Conservation (phyloP, 2,797 vertebrate genomes). For the Anomalospiza imberbis region DNA sequence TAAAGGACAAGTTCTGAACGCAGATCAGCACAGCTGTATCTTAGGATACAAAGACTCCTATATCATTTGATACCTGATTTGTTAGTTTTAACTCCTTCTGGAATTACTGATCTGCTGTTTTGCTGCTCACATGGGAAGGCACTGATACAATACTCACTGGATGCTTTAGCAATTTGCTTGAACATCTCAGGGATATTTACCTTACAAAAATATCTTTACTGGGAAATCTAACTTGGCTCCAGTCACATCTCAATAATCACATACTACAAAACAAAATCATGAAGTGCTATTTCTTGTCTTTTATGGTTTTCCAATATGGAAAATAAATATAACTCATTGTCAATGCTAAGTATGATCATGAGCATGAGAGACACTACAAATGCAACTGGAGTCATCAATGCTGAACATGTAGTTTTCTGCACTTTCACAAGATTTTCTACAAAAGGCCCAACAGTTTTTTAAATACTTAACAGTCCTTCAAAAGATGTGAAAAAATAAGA, state of each 20-base stretch:
- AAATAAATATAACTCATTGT: background rate
- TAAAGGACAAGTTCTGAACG: background rate
- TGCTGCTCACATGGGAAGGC: background rate
- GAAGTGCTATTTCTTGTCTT: background rate
- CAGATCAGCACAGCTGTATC: background rate
- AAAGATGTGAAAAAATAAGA: background rate
- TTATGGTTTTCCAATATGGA: background rate
- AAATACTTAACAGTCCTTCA: background rate
- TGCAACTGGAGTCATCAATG: background rate
- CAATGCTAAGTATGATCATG: background rate
- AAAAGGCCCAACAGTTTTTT: background rate
- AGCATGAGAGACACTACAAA: background rate
- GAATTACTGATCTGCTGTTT: background rate
- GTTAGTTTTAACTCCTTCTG: background rate
- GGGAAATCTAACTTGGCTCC: background rate
- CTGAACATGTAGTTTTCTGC: background rate
- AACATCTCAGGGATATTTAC: background rate
- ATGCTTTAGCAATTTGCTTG: background rate
- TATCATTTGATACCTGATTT: background rate
- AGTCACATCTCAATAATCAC: background rate
- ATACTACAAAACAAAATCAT: background rate
- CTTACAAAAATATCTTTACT: background rate
- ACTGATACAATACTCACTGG: background rate
- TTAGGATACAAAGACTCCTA: background rate
- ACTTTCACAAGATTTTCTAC: background rate